Evolutionary conservation across 2,113 vertebrate genomes (phyloP).

Genomic region (Corapipo altera): DNA sequence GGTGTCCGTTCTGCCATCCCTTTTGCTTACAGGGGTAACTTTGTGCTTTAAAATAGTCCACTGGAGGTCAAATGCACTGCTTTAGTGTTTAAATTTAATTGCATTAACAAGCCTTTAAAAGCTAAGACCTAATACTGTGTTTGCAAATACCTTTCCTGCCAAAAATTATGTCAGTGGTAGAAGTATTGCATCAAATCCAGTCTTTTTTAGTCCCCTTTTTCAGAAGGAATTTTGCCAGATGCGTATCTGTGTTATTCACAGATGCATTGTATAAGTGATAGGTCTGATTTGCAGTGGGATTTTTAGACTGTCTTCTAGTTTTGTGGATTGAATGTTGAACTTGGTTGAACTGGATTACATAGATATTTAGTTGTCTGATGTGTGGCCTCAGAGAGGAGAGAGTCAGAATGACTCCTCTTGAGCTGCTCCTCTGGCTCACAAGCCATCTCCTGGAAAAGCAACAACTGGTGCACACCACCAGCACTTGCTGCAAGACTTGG

Average conservation of each 20-base stretch:
- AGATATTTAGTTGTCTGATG: neutral
- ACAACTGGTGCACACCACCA: neutral
- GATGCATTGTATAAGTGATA: neutral
- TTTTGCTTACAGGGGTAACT: neutral
- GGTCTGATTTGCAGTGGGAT: neutral
- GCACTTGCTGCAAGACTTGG: neutral
- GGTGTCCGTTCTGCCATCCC: neutral
- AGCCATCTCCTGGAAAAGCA: neutral
- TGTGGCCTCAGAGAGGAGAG: neutral
- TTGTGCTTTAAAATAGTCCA: neutral
- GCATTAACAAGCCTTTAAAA: neutral
- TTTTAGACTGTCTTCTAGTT: neutral
- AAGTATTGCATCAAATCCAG: conserved; percentile 19
- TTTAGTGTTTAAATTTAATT: neutral
- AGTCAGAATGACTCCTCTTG: neutral
- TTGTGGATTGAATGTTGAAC: neutral
- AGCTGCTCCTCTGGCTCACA: neutral
- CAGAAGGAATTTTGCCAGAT: conserved; percentile 37
- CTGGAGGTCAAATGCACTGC: neutral
- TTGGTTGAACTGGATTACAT: neutral
- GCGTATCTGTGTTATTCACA: neutral
- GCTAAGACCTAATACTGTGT: conserved; percentile 4
- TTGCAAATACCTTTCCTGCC: conserved; percentile 43
- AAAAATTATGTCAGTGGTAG: conserved; percentile 1
- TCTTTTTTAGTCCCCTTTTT: conserved; percentile 19